Conservation (phyloP, 2,888 invertebrate genomes). For the Andrena hattorfiana region DNA sequence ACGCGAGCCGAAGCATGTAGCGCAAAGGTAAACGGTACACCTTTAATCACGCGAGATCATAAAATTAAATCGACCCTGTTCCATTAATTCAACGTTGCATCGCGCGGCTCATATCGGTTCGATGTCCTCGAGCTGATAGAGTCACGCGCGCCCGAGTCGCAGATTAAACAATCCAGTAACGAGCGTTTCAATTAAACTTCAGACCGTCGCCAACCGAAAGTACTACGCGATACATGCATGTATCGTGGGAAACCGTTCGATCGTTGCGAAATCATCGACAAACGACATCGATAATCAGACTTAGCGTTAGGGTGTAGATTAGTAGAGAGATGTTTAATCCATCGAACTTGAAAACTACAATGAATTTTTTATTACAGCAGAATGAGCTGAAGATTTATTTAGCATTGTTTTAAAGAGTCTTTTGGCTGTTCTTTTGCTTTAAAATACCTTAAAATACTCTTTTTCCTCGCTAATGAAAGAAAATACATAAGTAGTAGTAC, state of each 20-base stretch:
- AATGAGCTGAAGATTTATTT: too few relatives aligned
- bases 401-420: too few relatives aligned
- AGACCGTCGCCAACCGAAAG: background rate
- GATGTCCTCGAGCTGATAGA: constrained; percentile 26
- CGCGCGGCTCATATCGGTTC: constrained; percentile 4
- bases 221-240: background rate
- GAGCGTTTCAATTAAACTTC: constrained; percentile 40
- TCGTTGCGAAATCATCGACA: background rate
- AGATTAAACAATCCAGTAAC: constrained; percentile 21
- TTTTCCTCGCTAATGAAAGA: too few relatives aligned
- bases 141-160: constrained; percentile 24
- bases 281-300: background rate
- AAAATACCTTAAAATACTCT: too few relatives aligned
- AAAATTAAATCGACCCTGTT: constrained; percentile 10
- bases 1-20: background rate
- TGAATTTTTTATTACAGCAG: too few relatives aligned
- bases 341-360: too few relatives aligned
- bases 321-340: too few relatives aligned
- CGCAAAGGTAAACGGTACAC: background rate
- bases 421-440: too few relatives aligned
- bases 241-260: background rate
- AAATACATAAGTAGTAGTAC: too few relatives aligned
- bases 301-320: too few relatives aligned
- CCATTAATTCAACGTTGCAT: constrained; percentile 15
- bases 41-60: constrained; percentile 12